Conservation (phyloP, 2,113 vertebrate species). For the Lepidothrix coronata region DNA sequence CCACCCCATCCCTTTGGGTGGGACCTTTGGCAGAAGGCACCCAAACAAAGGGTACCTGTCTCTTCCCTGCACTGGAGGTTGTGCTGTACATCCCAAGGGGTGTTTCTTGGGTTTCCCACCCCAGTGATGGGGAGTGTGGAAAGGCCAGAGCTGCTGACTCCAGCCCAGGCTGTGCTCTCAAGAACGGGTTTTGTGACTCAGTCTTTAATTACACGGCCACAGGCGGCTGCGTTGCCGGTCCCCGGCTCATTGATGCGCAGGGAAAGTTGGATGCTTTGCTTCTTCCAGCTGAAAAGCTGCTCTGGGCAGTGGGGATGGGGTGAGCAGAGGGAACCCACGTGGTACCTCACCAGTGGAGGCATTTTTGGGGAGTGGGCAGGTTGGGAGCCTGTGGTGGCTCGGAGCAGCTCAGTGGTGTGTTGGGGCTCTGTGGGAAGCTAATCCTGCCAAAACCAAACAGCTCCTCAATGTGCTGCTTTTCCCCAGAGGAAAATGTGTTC, state of each 20-base stretch:
- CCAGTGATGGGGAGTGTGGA: fast-evolving
- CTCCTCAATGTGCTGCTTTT: neutral
- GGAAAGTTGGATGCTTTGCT: neutral
- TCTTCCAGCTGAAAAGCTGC: neutral
- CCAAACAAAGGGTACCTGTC: neutral
- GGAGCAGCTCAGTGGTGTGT: fast-evolving
- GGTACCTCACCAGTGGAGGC: fast-evolving
- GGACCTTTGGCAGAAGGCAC: neutral
- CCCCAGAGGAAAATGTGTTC: neutral
- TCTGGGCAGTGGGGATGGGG: neutral
- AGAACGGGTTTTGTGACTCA: neutral
- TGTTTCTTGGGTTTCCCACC: neutral
- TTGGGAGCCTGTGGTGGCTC: neutral
- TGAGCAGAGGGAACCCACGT: fast-evolving
- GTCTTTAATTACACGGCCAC: neutral
- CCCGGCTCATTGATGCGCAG: neutral
- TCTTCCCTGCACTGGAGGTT: neutral
- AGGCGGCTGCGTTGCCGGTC: neutral
- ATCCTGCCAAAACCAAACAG: neutral
- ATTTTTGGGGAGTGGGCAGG: neutral
- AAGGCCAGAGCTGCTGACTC: neutral
- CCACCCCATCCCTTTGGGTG: neutral
- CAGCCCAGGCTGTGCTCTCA: fast-evolving
- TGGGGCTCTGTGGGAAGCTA: neutral
- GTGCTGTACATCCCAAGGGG: neutral